These are phyloP conservation scores for Gambelia wislizenii DNA, from an alignment of 2,797 vertebrate genomes.

Conservation along the genomic window DNA sequence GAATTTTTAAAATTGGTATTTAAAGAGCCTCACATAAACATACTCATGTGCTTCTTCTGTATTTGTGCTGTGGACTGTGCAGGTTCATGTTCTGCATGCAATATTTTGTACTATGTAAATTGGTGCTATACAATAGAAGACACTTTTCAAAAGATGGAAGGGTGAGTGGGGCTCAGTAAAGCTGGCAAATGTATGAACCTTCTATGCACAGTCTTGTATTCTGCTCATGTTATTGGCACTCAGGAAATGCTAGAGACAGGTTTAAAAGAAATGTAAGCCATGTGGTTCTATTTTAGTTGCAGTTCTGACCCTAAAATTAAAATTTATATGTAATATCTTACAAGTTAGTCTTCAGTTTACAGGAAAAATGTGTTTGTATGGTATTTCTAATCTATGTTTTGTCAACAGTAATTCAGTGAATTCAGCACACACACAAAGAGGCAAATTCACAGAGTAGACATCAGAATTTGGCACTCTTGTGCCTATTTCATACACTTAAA, in stretches of 20 bases:
- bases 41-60: not conserved
- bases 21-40: not conserved
- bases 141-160: not conserved
- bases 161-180: not conserved
- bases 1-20: not conserved
- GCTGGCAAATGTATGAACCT: not conserved
- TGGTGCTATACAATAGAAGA: not conserved
- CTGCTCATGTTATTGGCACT: not conserved
- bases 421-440: not conserved
- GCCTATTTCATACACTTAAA: constrained; percentile 10
- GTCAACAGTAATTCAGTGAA: fast-evolving
- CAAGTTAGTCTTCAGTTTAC: not conserved
- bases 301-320: not conserved
- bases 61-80: not conserved
- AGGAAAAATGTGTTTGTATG: not conserved
- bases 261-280: constrained; percentile 2
- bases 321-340: not conserved
- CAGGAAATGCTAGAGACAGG: not conserved
- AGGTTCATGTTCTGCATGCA: not conserved
- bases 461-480: not conserved
- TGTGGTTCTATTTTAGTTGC: not conserved
- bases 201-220: not conserved
- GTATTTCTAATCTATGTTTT: not conserved
- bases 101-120: not conserved
- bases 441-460: constrained; percentile 14